Evolutionary conservation across 2,888 invertebrate genomes (phyloP), one percentile per base, ranked within the genome.

Genomic region (Thelaira solivaga): DNA sequence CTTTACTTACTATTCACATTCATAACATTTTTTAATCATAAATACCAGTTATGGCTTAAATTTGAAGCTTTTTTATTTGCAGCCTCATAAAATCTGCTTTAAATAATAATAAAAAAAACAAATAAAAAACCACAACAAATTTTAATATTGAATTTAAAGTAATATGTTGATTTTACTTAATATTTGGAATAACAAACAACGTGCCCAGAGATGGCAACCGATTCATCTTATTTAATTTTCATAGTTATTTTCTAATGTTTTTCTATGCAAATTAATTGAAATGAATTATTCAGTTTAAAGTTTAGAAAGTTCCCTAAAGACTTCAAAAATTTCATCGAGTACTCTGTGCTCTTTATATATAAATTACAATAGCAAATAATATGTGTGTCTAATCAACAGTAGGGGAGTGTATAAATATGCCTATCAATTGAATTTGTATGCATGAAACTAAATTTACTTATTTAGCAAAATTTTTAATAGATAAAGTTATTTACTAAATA

Each of bases 21-120:
- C 16, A 10, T 34, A 31, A 18, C 7, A 41, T 16, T 53, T 34
- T 36, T 26, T 13, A 62, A 53, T 43, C 62, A 51, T 61, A 62
- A 55, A 61, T 62, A 61, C n/a, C n/a, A n/a, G n/a, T n/a, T n/a
- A n/a, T 41, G 26, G 26, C 34, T 20, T n/a, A 59, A 76, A 47
- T 51, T 13, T 45, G 16, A 51, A 57, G 64, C 39, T n/a, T n/a
- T n/a, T 59, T 57, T 55, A 72, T 61, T 65, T 53, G 67, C 65
- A 67, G n/a, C 53, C 55, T 49, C 62, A 29, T 57, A 68, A 73
- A 72, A 72, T 67, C 24, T 72, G 49, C 41, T 72, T 72, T 76
- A 61, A 67, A 76, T 67, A 76, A 47, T 72, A 59, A 59, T 39
- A 59, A 8, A 49, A 68, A 16, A 55, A 34, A 34, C 20, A 45